A percentile compares a stretch with the other conserved stretches of the same genome.
Conservation (phyloP, 1,140 invertebrate species). For the Neelides sp. region DNA sequence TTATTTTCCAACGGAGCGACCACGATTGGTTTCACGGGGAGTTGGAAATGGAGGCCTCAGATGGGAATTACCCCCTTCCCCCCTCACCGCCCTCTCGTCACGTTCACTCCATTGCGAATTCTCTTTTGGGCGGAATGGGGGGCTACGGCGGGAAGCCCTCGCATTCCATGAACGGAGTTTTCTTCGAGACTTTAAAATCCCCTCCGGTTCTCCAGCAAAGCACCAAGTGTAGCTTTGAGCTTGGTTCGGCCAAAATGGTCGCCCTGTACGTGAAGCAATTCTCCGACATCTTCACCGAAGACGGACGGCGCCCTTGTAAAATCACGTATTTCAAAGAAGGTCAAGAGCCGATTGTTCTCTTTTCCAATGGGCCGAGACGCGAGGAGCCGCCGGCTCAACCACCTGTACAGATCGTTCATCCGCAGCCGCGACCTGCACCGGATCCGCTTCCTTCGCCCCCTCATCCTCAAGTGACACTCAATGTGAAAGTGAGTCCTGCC, state of each 20-base stretch:
- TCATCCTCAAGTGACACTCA: conserved; percentile 9
- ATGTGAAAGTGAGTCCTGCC: conserved; percentile 24
- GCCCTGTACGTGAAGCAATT: conserved; percentile 29
- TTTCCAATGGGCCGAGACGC: conserved; percentile 2
- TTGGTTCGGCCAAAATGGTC: conserved; percentile 19
- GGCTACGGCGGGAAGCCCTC: conserved; percentile 2
- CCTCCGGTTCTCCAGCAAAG: background rate
- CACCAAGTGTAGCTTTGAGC: conserved; percentile 30
- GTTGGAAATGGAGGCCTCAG: conserved; percentile 28
- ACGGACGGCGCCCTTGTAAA: conserved; percentile 29
- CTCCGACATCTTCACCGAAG: conserved; percentile 30
- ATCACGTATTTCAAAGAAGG: conserved; percentile 29
- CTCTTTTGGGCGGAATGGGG: background rate
- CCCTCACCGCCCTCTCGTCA: too few species aligned
- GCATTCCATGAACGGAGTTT: background rate
- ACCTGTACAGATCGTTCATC: conserved; percentile 29
- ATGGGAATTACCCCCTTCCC: too few species aligned
- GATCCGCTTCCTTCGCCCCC: background rate
- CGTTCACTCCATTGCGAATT: background rate
- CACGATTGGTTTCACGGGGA: conserved; percentile 27
- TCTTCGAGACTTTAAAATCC: background rate
- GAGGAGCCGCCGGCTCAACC: conserved; percentile 1
- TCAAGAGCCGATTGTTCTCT: conserved; percentile 15
- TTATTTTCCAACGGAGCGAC: conserved; percentile 28
- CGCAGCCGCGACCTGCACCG: conserved; percentile 16